Evolutionary conservation across 2,888 invertebrate species (phyloP), one percentile per base, ranked within the genome.

Genomic region (Polylopha cassiicola): DNA sequence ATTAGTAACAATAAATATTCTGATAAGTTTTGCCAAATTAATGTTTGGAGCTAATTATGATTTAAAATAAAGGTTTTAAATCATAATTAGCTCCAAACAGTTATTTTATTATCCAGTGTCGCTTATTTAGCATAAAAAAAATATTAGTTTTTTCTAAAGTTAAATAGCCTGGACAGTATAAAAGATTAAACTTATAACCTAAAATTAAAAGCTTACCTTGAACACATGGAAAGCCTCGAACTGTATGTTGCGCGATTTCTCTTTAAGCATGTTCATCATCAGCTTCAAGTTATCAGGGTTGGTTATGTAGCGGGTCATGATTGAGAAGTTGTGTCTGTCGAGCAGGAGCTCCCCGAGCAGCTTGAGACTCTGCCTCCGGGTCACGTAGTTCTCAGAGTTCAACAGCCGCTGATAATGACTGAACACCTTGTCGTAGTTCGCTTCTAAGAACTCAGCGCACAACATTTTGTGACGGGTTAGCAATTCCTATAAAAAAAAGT

Each of bases 181-280:
- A n/a, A n/a, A n/a, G n/a, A n/a, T n/a, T n/a, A n/a, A n/a, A n/a
- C n/a, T n/a, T n/a, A n/a, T n/a, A 13, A 21, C 7, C 20, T 7
- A 50, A 34, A 2, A 14, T 5, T 16, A 30, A 17, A 17, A 10
- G 9, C 29, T 61, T 81, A 97, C 97, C 93, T 99, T 99, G 89
- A 99, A 99, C 65, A 99, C 99, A 79, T 99, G 99, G 90, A 99
- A 99, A 86, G 99, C 99, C 89, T 99, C 99, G 87, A 99, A 99
- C 86, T 99, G 99, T 72, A 99, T 99, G 88, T 99, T 99, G 65
- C 98, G 92, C 61, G 98, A 98, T 79, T 98, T 97, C 77, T 99
- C 99, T 87, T 98, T 95, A 71, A 99, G 89, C 98, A 99, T 97
- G 81, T 98, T 99, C 99, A 99, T 99, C 99, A 99, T 99, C 56